A percentile compares a stretch with the other conserved stretches of the same genome.
Evolutionary conservation across 2,888 invertebrate genomes (phyloP).

Genomic region (Heliconius erato): DNA sequence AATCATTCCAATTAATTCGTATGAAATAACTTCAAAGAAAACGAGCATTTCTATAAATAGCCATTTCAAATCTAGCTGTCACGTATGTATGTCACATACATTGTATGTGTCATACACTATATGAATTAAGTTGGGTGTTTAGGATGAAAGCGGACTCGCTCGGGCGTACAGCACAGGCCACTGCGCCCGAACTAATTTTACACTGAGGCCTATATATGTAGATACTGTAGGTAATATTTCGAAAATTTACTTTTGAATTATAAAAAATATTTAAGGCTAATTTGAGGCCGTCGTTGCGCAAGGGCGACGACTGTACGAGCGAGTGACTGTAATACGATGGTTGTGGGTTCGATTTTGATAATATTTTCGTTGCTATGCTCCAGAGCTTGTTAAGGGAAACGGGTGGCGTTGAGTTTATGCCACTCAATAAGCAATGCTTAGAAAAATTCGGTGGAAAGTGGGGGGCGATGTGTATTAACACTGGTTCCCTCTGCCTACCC

Average conservation of each 20-base stretch:
- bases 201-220: neutral
- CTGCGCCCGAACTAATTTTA: constrained; percentile 68
- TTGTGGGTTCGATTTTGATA: no score
- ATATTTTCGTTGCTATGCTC: no score
- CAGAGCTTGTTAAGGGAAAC: no score
- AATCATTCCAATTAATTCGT: no score
- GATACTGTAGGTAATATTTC: neutral
- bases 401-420: no score
- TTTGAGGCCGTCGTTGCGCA: no score
- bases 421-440: no score
- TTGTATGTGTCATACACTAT: constrained; percentile 31
- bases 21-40: neutral
- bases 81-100: constrained; percentile 44
- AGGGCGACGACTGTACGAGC: no score
- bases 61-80: constrained; percentile 9
- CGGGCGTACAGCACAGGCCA: constrained; percentile 61
- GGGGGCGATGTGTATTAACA: no score
- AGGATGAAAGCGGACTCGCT: constrained; percentile 69
- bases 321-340: no score
- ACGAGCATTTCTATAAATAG: constrained; percentile 19
- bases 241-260: neutral
- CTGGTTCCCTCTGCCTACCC: no score
- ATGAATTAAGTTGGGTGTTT: constrained; percentile 54
- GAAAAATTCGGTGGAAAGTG: no score
- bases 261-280: neutral